Percentiles rank a stretch among this genome's conserved stretches.
These are phyloP conservation scores for Drosophila anomalata DNA, from an alignment of 2,888 invertebrate genomes.

Conservation along the genomic window DNA sequence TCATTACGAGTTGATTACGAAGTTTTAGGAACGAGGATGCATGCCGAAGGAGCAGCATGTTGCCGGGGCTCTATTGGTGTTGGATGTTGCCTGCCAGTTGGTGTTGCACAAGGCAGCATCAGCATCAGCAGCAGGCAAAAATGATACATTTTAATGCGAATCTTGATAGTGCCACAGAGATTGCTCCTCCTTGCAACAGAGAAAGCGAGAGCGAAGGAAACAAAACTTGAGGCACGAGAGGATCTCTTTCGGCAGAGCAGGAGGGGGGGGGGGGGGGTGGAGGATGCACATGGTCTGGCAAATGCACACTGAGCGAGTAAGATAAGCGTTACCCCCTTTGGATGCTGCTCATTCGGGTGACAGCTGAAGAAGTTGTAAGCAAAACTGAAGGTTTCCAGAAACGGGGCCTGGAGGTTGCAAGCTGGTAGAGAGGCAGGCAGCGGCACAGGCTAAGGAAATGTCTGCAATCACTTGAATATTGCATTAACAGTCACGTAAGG, in stretches of 20 bases:
- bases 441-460: conserved; percentile 26
- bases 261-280: too few species aligned
- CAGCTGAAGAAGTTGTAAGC: conserved; percentile 74
- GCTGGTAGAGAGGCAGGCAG: neutral
- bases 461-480: conserved; percentile 82
- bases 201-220: conserved; percentile 68
- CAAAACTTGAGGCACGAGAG: conserved; percentile 64
- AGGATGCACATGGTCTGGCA: conserved; percentile 51
- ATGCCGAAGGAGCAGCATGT: conserved; percentile 31
- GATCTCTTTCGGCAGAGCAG: neutral
- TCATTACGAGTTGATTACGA: conserved; percentile 79
- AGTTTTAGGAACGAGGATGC: conserved; percentile 67
- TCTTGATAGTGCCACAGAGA: conserved; percentile 81
- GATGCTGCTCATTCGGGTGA: conserved; percentile 73
- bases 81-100: neutral
- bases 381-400: conserved; percentile 13
- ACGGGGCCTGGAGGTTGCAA: too few species aligned
- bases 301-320: conserved; percentile 49
- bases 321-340: conserved; percentile 58
- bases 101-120: conserved; percentile 5
- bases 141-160: conserved; percentile 83
- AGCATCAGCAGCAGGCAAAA: conserved; percentile 65
- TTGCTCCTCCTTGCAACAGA: conserved; percentile 54
- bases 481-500: conserved; percentile 78
- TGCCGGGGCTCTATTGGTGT: neutral